Evolutionary conservation across 2,888 invertebrate genomes (phyloP), one percentile per base, ranked within the genome.

Genomic region (Yponomeuta sedellus): DNA sequence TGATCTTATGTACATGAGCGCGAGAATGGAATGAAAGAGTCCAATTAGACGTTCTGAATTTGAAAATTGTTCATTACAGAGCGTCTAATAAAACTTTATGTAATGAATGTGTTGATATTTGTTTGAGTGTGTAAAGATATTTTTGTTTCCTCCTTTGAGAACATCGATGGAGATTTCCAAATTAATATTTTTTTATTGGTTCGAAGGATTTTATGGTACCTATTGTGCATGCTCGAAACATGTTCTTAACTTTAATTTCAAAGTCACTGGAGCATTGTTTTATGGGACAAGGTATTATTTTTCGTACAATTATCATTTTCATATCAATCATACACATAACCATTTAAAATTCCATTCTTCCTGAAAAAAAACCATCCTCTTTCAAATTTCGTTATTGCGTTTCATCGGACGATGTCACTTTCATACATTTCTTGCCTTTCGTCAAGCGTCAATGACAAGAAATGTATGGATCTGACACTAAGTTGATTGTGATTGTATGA

Each of bases 61-160:
- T 22, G 10, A 22, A 22, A 59, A 59, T 59, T 16, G 25, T 4
- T 12, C 59, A 25, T 25, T 25, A 25, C 25, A 6, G 12, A 52
- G 34, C 34, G 34, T 20, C n/a, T 57, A 59, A 59, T 25, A 22
- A 20, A 59, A 19, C 25, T 59, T 59, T 20, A 11, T 22, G 59
- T 22, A 19, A 20, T 22, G 59, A 59, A 59, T 25, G 59, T 59
- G 25, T 59, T 59, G 20, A 16, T 22, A 59, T 20, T 59, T 20
- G 25, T 56, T 64, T 44, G 20, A 64, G 22, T 64, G 19, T 64
- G 52, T 52, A 25, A 22, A 40, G 16, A 64, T 12, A 56, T 52
- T 40, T 64, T 56, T 12, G 20, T 64, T 56, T 64, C 1, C 16
- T 34, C 44, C 12, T 52, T 12, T 52, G 44, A 52, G 8, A 52